phyloP scores from a whole-genome alignment of 2,888 invertebrate genomes.

The Temnothorax ravouxi region DNA sequence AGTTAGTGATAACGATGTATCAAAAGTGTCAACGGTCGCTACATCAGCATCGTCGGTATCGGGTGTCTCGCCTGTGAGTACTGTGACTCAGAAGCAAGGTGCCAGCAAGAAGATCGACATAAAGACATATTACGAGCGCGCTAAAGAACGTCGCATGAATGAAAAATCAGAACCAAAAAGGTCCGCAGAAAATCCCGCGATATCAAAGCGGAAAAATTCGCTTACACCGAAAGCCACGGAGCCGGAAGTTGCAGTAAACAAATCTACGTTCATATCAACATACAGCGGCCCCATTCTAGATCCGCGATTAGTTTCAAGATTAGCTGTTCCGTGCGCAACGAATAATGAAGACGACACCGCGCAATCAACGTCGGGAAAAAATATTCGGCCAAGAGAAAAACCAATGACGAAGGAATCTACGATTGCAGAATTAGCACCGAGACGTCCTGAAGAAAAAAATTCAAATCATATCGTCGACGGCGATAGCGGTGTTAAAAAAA shows the following conservation, averaged over 20 bases:
- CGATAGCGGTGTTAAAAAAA: background rate
- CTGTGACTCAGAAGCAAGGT: background rate
- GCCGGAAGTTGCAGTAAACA: background rate
- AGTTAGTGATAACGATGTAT: background rate
- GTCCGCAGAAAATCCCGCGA: background rate
- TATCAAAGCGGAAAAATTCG: background rate
- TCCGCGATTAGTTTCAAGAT: constrained; percentile 7
- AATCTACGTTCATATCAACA: background rate
- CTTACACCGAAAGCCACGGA: background rate
- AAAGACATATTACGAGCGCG: constrained; percentile 81
- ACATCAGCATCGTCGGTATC: background rate
- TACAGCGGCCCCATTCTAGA: constrained; percentile 2
- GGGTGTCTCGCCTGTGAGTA: background rate
- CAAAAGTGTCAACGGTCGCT: background rate
- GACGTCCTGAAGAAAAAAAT: background rate
- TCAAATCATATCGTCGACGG: background rate
- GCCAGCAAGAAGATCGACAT: constrained; percentile 80
- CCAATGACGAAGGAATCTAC: background rate
- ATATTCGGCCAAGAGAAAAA: background rate
- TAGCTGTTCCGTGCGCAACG: background rate
- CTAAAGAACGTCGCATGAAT: constrained; percentile 72
- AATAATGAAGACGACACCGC: background rate
- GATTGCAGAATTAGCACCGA: background rate
- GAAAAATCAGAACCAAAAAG: constrained; percentile 50
- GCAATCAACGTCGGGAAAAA: background rate